These are phyloP conservation scores for Procambarus virginalis DNA, from an alignment of 1,140 invertebrate species.

Conservation along the genomic window DNA sequence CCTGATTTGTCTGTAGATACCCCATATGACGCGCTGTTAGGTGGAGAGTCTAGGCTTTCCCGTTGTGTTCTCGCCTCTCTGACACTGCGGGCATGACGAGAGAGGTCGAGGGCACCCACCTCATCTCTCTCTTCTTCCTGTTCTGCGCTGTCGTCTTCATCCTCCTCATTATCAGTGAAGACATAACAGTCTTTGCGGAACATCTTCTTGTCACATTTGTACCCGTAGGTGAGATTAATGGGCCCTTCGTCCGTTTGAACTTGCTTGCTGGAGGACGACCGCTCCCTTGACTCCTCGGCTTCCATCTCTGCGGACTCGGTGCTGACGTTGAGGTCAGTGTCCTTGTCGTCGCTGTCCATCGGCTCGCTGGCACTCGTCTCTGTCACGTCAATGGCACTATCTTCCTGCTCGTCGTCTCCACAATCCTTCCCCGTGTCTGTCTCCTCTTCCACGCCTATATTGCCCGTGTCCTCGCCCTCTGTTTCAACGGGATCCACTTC, in stretches of 20 bases:
- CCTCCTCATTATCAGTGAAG: constrained; percentile 63
- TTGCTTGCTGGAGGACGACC: constrained; percentile 14
- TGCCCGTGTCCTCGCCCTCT: constrained; percentile 14
- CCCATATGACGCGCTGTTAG: neutral
- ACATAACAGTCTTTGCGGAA: constrained; percentile 55
- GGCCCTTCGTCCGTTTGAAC: constrained; percentile 56
- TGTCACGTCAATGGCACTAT: constrained; percentile 67
- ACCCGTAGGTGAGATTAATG: constrained; percentile 41
- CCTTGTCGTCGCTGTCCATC: constrained; percentile 64
- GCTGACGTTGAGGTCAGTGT: constrained; percentile 66
- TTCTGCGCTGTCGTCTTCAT: constrained; percentile 47
- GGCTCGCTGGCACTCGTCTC: constrained; percentile 65
- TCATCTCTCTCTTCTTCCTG: constrained; percentile 66
- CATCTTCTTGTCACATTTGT: constrained; percentile 22
- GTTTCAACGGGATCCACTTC: neutral
- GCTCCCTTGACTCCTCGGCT: neutral
- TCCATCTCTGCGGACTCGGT: constrained; percentile 60
- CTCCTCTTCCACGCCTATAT: neutral
- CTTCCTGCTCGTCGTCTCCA: constrained; percentile 62
- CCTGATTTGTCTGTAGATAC: neutral
- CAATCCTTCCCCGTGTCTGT: constrained; percentile 21
- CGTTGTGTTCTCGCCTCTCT: constrained; percentile 62
- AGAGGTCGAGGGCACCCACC: constrained; percentile 66
- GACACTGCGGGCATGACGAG: constrained; percentile 66
- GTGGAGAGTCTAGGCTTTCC: constrained; percentile 64